Evolutionary conservation across 2,797 vertebrate species (phyloP).

Genomic region (Tragopan temminckii): DNA sequence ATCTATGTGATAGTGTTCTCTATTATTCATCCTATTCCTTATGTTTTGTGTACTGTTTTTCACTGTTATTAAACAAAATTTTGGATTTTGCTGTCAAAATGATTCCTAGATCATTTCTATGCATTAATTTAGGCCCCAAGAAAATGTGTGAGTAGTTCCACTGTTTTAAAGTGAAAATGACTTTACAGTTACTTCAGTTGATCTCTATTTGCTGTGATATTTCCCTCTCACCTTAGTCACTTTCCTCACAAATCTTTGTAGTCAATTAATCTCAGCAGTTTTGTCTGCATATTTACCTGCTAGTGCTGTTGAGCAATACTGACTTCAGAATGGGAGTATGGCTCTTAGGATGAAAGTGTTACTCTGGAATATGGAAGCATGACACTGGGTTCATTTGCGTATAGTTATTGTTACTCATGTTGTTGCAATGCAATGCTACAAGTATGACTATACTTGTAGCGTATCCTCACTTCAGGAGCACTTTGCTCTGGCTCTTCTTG

Average conservation of each 20-base stretch:
- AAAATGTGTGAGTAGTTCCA: neutral
- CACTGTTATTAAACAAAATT: neutral
- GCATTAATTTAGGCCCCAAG: neutral
- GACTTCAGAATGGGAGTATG: neutral
- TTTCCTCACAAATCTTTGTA: neutral
- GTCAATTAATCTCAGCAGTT: neutral
- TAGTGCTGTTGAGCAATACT: neutral
- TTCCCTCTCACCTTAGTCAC: neutral
- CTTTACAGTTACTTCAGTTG: neutral
- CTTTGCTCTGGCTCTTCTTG: neutral
- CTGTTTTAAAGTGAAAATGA: neutral
- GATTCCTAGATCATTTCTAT: neutral
- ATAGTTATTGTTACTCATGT: neutral
- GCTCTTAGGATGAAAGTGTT: neutral
- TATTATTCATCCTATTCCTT: slow-evolving; percentile 16
- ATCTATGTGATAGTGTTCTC: slow-evolving; percentile 8
- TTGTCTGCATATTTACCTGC: neutral
- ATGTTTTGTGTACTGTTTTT: slow-evolving; percentile 28
- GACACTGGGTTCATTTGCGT: neutral
- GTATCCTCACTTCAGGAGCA: neutral
- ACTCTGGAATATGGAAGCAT: neutral
- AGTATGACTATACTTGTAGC: neutral
- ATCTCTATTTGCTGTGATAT: neutral
- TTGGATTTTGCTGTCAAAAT: slow-evolving; percentile 14
- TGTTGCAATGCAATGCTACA: neutral